Conservation (phyloP, 2,888 invertebrate species). For the Electrophaes corylata region DNA sequence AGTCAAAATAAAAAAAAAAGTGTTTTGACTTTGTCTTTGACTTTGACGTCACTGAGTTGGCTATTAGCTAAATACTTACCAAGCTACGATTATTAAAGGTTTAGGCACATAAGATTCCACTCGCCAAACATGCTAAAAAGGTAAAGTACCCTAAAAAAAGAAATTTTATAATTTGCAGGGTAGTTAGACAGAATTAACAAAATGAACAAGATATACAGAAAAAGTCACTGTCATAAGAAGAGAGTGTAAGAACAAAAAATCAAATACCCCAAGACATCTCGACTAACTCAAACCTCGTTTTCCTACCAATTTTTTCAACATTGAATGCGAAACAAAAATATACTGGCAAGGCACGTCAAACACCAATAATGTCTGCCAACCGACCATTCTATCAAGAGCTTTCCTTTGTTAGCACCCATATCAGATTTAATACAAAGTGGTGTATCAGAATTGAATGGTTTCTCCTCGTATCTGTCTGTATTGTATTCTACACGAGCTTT, state of each 20-base stretch:
- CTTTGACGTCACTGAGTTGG: too few relatives aligned
- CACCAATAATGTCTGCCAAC: slow-evolving; percentile 33
- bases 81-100: too few relatives aligned
- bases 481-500: slow-evolving; percentile 60
- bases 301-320: slow-evolving; percentile 25
- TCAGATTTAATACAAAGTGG: slow-evolving; percentile 23
- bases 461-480: slow-evolving; percentile 41
- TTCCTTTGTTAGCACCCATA: slow-evolving; percentile 9
- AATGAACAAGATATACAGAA: too few relatives aligned
- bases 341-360: slow-evolving; percentile 34
- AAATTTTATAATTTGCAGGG: too few relatives aligned
- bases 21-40: too few relatives aligned
- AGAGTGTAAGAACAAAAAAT: slow-evolving; percentile 1
- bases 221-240: not conserved
- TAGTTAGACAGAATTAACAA: too few relatives aligned
- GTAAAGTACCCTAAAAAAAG: too few relatives aligned
- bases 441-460: slow-evolving; percentile 35
- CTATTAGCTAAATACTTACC: too few relatives aligned
- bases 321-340: slow-evolving; percentile 32
- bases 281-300: slow-evolving; percentile 19
- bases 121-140: too few relatives aligned
- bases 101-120: too few relatives aligned
- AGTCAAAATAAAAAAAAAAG: too few relatives aligned
- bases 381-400: slow-evolving; percentile 29
- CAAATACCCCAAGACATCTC: slow-evolving; percentile 12